Percentiles rank a stretch among this genome's conserved stretches.
Conservation (phyloP, 2,888 invertebrate genomes). For the Melangyna quadrimaculata region DNA sequence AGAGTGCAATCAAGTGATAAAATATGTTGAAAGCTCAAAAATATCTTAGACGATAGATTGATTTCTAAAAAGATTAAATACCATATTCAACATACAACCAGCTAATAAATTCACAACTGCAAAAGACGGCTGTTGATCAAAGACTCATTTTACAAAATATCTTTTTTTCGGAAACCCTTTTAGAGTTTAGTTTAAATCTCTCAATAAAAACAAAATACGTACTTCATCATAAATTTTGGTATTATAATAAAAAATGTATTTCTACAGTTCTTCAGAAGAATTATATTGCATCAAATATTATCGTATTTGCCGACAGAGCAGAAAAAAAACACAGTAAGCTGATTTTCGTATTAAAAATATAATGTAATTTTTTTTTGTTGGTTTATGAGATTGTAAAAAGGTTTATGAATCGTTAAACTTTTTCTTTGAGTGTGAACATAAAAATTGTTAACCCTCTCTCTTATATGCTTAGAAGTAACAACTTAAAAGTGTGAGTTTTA, state of each 20-base stretch:
- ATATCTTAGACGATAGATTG: background rate
- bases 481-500: background rate
- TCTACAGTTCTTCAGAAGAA: background rate
- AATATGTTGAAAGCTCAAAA: background rate
- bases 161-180: background rate
- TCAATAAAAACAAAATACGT: background rate
- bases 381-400: conserved; percentile 12
- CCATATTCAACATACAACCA: background rate
- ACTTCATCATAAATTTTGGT: background rate
- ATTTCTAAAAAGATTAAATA: background rate
- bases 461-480: background rate
- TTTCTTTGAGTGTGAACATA: conserved; percentile 18
- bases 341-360: background rate
- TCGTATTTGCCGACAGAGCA: background rate
- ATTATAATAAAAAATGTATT: background rate
- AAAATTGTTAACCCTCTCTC: background rate
- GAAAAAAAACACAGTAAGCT: background rate
- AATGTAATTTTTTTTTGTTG: background rate
- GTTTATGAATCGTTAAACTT: conserved; percentile 46
- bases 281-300: background rate
- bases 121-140: background rate
- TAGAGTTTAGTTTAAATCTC: background rate
- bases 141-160: background rate
- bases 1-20: background rate
- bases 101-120: background rate